Percentiles rank a stretch among this genome's conserved stretches.
Conservation (phyloP, 2,113 vertebrate genomes). For the Oostethus manadensis region DNA sequence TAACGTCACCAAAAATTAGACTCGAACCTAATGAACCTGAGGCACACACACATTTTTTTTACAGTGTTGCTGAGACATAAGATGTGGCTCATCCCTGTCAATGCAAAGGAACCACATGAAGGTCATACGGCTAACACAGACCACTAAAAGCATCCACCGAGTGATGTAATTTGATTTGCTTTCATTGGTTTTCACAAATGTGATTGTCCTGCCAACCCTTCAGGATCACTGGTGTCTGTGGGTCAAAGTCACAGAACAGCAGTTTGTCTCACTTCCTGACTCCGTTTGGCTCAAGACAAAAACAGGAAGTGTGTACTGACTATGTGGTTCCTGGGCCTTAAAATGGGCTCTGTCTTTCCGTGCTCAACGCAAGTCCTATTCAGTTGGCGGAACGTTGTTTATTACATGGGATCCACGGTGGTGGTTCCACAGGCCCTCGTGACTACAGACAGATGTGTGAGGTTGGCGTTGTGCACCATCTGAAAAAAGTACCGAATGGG, state of each 20-base stretch:
- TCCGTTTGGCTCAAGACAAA: slow-evolving; percentile 45
- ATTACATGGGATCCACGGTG: slow-evolving; percentile 49
- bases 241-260: slow-evolving; percentile 21
- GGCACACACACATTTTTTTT: slow-evolving; percentile 1
- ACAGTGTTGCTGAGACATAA: slow-evolving; percentile 4
- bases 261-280: slow-evolving; percentile 56
- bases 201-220: slow-evolving; percentile 3
- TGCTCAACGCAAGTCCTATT: slow-evolving; percentile 2
- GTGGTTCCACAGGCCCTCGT: slow-evolving; percentile 27
- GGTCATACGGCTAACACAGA: slow-evolving; percentile 10
- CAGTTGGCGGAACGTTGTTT: slow-evolving; percentile 41
- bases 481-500: slow-evolving; percentile 8
- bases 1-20: neutral
- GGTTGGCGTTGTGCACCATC: slow-evolving; percentile 19
- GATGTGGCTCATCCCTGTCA: neutral
- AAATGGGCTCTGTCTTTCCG: slow-evolving; percentile 25
- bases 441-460: slow-evolving; percentile 36
- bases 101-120: slow-evolving; percentile 8
- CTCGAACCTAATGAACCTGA: neutral
- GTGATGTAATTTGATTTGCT: slow-evolving; percentile 48
- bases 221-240: slow-evolving; percentile 12
- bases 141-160: slow-evolving; percentile 21
- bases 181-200: slow-evolving; percentile 29
- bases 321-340: slow-evolving; percentile 48
- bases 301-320: slow-evolving; percentile 60